Base-by-base conservation (phyloP, 92 coral and sea anemone species). In the Galaxea fascicularis region DNA sequence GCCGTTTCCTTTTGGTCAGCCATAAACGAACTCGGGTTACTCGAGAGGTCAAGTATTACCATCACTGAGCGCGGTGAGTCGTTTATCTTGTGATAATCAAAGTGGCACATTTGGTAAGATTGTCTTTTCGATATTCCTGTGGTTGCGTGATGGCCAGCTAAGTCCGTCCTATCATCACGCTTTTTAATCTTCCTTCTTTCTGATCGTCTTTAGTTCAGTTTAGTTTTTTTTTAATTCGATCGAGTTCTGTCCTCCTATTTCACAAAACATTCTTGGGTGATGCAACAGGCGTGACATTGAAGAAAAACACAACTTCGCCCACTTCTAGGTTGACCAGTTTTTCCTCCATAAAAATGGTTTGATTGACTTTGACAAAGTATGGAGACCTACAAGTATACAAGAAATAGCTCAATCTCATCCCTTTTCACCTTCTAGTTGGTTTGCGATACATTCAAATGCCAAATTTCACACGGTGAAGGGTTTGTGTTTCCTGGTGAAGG, bases 21-120 rank as follows among this genome's bases (percentile, higher is more conserved):
- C 66, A 7, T 20, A 65, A 65, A 52, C 66, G 84, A 66, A 66
- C 53, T 51, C 44, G 26, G 75, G 65, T 41, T 51, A 26, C 52
- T 54, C 15, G 63, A 75, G 52, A 79, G 84, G 84, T 79, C 84
- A 79, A 79, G 76, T 66, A 67, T 79, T 79, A 52, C 51, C 75
- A 49, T 13, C 29, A 51, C 0, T 28, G 39, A 78, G 60, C 44
- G 82, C 27, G 71, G 71, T 18, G 82, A 77, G 71, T 62, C 58
- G 29, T 63, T 77, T 65, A 65, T 47, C 83, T 78, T 46, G 66
- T 10, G 57, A 45, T 71, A 24, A 71, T 71, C 46, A 10, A 60
- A 49, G 53, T 12, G 58, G 84, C 52, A 66, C 84, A 52, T 49
- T 65, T 66, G n/a, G 39, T 54, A 20, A 45, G 16, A 29, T 46